Percentiles rank a stretch among this genome's conserved stretches.
phyloP scores from a whole-genome alignment of 2,797 vertebrate genomes.

The Cheirogaleus major region DNA sequence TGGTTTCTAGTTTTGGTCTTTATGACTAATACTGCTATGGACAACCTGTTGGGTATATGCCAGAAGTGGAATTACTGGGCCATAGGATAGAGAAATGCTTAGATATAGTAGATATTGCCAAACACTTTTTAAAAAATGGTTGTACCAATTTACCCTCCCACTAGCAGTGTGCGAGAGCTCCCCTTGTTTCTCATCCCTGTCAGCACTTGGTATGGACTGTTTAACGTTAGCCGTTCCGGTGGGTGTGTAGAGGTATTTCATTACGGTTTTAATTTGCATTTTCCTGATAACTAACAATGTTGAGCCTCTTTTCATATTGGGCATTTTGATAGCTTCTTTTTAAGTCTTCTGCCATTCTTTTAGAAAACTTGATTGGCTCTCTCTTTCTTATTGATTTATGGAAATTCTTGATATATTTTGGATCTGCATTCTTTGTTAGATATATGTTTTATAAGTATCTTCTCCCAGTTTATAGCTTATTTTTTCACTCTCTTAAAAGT shows the following conservation, averaged over 20 bases:
- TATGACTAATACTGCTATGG: background rate
- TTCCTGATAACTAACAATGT: background rate
- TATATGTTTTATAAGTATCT: background rate
- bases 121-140: background rate
- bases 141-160: background rate
- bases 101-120: background rate
- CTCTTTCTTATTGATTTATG: background rate
- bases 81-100: background rate
- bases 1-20: background rate
- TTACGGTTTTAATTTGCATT: background rate
- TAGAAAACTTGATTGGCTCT: background rate
- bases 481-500: background rate
- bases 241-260: background rate
- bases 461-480: background rate
- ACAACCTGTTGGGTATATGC: background rate
- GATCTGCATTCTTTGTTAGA: background rate
- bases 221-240: background rate
- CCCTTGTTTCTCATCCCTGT: background rate
- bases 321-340: background rate
- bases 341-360: background rate
- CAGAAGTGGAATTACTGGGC: background rate
- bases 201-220: background rate
- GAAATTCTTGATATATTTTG: background rate
- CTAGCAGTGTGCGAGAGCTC: background rate
- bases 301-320: background rate